phyloP scores from a whole-genome alignment of 2,113 vertebrate species.

The Tonatia bakeri region DNA sequence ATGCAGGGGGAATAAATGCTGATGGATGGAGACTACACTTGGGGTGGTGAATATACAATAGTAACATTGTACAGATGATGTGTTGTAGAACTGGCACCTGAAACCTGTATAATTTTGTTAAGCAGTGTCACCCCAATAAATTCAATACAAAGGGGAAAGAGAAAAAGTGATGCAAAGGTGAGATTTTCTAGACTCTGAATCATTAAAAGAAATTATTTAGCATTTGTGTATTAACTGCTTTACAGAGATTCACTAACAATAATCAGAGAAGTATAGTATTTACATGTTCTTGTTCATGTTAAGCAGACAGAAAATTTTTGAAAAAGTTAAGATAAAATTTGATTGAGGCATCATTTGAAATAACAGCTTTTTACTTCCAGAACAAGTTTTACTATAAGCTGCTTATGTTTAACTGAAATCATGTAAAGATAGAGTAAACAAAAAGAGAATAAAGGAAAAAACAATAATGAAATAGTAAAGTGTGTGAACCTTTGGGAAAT shows the following conservation, averaged over 20 bases:
- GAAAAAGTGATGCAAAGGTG: not conserved
- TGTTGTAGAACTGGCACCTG: too few species aligned
- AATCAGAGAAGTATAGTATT: not conserved
- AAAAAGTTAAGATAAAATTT: not conserved
- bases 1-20: too few species aligned
- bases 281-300: not conserved
- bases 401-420: not conserved
- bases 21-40: too few species aligned
- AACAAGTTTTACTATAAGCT: not conserved
- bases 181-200: not conserved
- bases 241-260: not conserved
- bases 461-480: not conserved
- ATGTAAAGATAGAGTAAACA: not conserved
- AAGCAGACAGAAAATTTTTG: not conserved
- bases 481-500: not conserved
- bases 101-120: too few species aligned
- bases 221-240: not conserved
- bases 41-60: too few species aligned
- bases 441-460: not conserved
- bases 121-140: too few species aligned
- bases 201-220: not conserved
- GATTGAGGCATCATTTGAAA: not conserved
- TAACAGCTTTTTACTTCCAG: not conserved
- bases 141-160: too few species aligned
- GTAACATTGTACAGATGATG: too few species aligned